A percentile compares a stretch with the other conserved stretches of the same genome.
Conservation (phyloP, 2,888 invertebrate species). For the Drosophila greeni region DNA sequence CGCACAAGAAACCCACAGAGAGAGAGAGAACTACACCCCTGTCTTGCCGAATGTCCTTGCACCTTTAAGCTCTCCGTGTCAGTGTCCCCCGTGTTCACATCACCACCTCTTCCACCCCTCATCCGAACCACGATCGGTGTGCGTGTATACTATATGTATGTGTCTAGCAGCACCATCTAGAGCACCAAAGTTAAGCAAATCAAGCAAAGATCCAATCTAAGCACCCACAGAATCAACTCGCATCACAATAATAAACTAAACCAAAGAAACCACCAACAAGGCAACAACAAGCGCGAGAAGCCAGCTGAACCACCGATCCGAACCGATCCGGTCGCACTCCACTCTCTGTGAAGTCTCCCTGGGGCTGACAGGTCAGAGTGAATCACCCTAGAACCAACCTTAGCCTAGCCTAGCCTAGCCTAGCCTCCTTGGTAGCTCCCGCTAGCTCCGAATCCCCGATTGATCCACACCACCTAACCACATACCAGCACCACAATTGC, state of each 20-base stretch:
- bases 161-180: slow-evolving; percentile 30
- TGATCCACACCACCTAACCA: slow-evolving; percentile 55
- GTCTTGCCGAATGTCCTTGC: slow-evolving; percentile 39
- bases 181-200: slow-evolving; percentile 8
- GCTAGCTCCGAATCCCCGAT: slow-evolving; percentile 45
- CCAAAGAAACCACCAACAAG: slow-evolving; percentile 14
- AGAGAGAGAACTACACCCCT: slow-evolving; percentile 9
- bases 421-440: slow-evolving; percentile 40
- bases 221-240: slow-evolving; percentile 8
- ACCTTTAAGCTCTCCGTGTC: slow-evolving; percentile 40
- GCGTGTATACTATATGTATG: slow-evolving; percentile 30
- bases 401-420: slow-evolving; percentile 12
- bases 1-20: slow-evolving; percentile 15
- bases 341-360: slow-evolving; percentile 15
- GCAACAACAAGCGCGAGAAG: slow-evolving; percentile 10
- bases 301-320: slow-evolving; percentile 15
- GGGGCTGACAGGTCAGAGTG: slow-evolving; percentile 40
- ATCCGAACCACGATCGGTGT: slow-evolving; percentile 33
- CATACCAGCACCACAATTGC: slow-evolving; percentile 78
- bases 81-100: slow-evolving; percentile 1
- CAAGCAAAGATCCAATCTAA: neutral
- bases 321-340: neutral
- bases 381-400: slow-evolving; percentile 20
- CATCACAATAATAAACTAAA: neutral
- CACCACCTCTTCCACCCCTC: neutral